These are phyloP conservation scores for Amphilophus citrinellus DNA, from an alignment of 2,113 vertebrate genomes.

Conservation along the genomic window DNA sequence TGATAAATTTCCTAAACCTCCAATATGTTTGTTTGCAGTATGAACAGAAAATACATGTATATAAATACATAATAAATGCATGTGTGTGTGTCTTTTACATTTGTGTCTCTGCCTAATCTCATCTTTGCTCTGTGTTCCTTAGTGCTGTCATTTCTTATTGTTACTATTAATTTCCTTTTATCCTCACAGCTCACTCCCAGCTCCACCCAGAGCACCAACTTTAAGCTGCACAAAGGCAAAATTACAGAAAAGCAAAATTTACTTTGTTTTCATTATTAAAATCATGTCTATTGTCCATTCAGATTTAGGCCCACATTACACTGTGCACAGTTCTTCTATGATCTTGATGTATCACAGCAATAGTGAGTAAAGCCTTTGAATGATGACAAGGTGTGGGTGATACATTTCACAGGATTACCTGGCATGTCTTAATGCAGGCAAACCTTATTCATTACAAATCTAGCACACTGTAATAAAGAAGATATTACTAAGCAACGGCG, in stretches of 20 bases:
- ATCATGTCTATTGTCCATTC: background rate
- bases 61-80: background rate
- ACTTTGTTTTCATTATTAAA: background rate
- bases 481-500: slow-evolving; percentile 5
- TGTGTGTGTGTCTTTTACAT: background rate
- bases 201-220: background rate
- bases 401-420: slow-evolving; percentile 30
- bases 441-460: slow-evolving; percentile 28
- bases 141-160: background rate
- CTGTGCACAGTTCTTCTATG: background rate
- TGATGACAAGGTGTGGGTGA: slow-evolving; percentile 23
- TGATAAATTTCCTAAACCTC: background rate
- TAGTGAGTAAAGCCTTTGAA: slow-evolving; percentile 16
- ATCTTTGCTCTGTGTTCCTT: background rate
- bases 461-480: slow-evolving; percentile 6
- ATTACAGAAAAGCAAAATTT: background rate
- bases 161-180: background rate
- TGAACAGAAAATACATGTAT: background rate
- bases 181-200: background rate
- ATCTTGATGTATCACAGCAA: slow-evolving; percentile 11
- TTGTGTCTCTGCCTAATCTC: background rate
- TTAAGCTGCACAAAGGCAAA: background rate
- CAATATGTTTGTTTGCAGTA: background rate
- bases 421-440: background rate
- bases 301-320: background rate